A percentile compares a stretch with the other conserved stretches of the same genome.
Evolutionary conservation across 2,113 vertebrate genomes (phyloP).

Genomic region (Acanthisitta chloris): DNA sequence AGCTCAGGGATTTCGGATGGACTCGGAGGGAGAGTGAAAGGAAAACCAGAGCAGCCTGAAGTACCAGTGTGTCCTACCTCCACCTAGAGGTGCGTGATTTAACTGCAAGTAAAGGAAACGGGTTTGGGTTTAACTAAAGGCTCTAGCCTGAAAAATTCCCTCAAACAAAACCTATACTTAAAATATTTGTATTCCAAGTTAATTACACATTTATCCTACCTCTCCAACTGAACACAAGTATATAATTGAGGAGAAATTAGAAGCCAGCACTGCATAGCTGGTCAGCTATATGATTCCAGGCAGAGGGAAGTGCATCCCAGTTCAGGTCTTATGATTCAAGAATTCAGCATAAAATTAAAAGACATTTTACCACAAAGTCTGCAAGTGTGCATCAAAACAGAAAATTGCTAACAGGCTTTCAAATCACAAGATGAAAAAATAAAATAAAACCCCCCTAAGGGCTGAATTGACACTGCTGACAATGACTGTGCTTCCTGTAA

Average conservation of each 20-base stretch:
- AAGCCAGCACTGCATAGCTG: neutral
- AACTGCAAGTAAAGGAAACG: neutral
- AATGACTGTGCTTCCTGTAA: neutral
- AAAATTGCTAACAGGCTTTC: neutral
- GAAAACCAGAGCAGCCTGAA: neutral
- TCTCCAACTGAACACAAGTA: neutral
- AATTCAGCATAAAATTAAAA: neutral
- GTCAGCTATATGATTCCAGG: neutral
- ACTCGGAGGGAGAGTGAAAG: neutral
- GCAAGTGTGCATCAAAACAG: neutral
- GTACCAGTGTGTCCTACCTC: neutral
- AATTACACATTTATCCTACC: neutral
- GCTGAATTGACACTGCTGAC: neutral
- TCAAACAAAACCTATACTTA: neutral
- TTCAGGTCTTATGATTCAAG: neutral
- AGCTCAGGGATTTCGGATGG: neutral
- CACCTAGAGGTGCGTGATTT: neutral
- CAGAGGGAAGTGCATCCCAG: neutral
- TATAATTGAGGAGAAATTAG: neutral
- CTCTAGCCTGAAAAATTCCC: neutral
- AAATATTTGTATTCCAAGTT: neutral
- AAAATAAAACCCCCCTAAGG: rapidly evolving
- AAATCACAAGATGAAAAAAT: neutral
- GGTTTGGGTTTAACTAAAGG: neutral
- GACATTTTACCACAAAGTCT: neutral